Evolutionary conservation across 1,140 invertebrate genomes (phyloP), one percentile per base, ranked within the genome.

Genomic region (Lasaia peninsularis): DNA sequence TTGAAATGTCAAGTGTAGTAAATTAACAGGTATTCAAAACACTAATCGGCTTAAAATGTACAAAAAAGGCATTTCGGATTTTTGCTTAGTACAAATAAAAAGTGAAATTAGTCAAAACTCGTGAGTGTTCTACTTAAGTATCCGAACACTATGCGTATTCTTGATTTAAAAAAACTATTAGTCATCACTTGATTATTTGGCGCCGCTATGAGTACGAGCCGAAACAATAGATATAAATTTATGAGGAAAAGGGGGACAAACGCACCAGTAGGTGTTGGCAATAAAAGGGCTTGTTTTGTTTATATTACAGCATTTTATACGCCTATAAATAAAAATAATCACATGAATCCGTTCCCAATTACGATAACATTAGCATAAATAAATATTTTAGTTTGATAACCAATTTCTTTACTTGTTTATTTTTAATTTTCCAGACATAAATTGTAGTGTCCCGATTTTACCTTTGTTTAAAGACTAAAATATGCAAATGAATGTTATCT

Each of bases 41-140:
- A 48, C 12, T 11, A 52, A 33, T 52, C 50, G 28, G 31, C 28
- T 16, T 18, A 8, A 33, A 33, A 11, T 34, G 8, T 33, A 18
- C 10, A 32, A 34, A 20, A 16, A 71, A 73, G 71, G 67, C 67
- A 66, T 62, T 62, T 67, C 37, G 68, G 68, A 69, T 67, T 58
- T 66, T 53, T 56, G 70, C 70, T 56, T 35, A 59, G 49, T 54
- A 54, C 18, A 63, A 65, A 67, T 50, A 73, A 77, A 75, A 73
- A 70, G 62, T 76, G 67, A 76, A 77, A 80, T 73, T 74, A 74
- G 78, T 56, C 67, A 78, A 79, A 79, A 73, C 71, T 56, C 72
- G 67, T 77, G 78, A 71, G 71, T 75, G 73, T 75, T 68, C 76
- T 61, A 82, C 58, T 71, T 76, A 57, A 40, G n/a, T 24, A 8